These are phyloP conservation scores for Sclerurus mexicanus DNA, from an alignment of 2,113 vertebrate genomes.

Conservation along the genomic window DNA sequence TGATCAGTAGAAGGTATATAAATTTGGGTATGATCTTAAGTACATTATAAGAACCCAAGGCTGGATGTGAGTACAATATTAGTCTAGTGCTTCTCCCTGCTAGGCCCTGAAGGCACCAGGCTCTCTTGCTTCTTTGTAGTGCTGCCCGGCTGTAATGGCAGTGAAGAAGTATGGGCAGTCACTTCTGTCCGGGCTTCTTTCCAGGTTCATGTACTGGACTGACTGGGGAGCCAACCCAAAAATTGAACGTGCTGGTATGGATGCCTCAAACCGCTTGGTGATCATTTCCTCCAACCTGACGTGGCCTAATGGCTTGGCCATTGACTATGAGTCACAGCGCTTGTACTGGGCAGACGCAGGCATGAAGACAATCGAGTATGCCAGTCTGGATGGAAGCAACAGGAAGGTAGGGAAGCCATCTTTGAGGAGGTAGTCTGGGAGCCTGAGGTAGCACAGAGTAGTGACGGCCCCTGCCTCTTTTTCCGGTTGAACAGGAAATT, in stretches of 20 bases:
- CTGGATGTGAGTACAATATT: background rate
- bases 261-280: constrained; percentile 88
- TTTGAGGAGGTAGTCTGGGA: background rate
- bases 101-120: background rate
- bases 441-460: background rate
- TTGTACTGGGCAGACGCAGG: constrained; percentile 98
- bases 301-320: constrained; percentile 95
- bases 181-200: background rate
- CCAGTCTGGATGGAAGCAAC: constrained; percentile 89
- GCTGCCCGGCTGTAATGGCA: background rate
- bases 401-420: constrained; percentile 79
- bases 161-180: background rate
- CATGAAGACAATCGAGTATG: constrained; percentile 96
- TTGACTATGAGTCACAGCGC: constrained; percentile 90
- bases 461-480: background rate
- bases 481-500: constrained; percentile 4
- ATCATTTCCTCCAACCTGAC: constrained; percentile 96
- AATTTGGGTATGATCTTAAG: background rate
- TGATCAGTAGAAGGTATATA: background rate
- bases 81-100: background rate
- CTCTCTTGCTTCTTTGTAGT: background rate
- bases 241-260: constrained; percentile 97
- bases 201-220: constrained; percentile 98
- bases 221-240: constrained; percentile 98
- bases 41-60: background rate